Conservation (phyloP, 2,113 vertebrate species). For the Xerus inauris region DNA sequence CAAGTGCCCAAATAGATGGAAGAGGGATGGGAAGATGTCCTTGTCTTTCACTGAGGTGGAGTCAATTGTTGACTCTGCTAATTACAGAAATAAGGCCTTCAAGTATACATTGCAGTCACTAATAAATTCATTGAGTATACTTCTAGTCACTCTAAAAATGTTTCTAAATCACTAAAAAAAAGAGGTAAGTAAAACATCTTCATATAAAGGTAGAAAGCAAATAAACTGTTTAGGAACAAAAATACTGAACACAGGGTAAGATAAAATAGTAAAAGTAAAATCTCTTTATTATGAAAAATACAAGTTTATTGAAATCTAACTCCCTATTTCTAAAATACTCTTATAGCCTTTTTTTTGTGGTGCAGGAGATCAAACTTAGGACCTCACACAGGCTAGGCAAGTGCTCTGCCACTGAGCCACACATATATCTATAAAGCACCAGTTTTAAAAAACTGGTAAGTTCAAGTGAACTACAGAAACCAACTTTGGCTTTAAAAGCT, state of each 20-base stretch:
- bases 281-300: neutral
- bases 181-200: neutral
- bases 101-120: neutral
- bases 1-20: neutral
- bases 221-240: neutral
- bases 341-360: neutral
- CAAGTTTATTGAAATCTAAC: neutral
- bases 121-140: neutral
- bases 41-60: neutral
- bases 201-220: neutral
- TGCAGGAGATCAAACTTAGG: no score
- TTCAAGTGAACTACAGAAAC: neutral
- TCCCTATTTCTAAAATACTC: neutral
- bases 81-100: neutral
- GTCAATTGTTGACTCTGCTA: neutral
- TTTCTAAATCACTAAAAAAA: conserved; percentile 8
- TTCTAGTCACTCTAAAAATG: no score
- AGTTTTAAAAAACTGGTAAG: neutral
- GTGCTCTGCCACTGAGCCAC: no score
- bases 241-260: neutral
- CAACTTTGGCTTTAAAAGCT: neutral
- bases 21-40: neutral
- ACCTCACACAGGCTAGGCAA: no score
- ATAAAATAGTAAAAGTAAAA: neutral
- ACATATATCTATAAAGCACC: no score